A percentile compares a stretch with the other conserved stretches of the same genome.
Evolutionary conservation across 2,113 vertebrate genomes (phyloP).

Genomic region (Fregata magnificens): DNA sequence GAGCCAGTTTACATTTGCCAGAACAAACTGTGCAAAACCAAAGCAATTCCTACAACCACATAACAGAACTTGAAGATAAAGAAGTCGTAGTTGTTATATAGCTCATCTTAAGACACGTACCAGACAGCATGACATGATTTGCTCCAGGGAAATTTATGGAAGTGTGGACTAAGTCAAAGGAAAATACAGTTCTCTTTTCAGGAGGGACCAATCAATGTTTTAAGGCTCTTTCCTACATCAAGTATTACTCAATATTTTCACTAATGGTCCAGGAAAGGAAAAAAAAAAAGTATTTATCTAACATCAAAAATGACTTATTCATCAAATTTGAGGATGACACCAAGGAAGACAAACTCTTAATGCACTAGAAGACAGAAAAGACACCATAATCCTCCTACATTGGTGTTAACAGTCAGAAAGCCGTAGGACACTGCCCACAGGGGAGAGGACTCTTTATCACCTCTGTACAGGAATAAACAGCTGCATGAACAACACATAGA

Average conservation of each 20-base stretch:
- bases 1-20: slow-evolving; percentile 32
- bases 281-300: neutral
- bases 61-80: slow-evolving; percentile 20
- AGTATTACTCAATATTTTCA: neutral
- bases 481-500: neutral
- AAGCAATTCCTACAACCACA: slow-evolving; percentile 20
- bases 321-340: neutral
- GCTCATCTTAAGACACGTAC: neutral
- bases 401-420: neutral
- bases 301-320: neutral
- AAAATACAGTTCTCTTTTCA: neutral
- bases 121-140: neutral
- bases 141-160: neutral
- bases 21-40: slow-evolving; percentile 56
- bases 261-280: neutral
- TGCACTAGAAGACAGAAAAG: neutral
- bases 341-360: neutral
- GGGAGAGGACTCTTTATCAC: neutral
- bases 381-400: neutral
- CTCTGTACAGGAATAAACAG: neutral
- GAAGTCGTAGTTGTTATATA: neutral
- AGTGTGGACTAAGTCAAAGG: neutral
- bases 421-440: neutral
- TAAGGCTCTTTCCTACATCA: neutral
- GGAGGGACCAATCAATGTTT: neutral